Evolutionary conservation across 2,113 vertebrate genomes (phyloP).

Genomic region (Nycticebus coucang): DNA sequence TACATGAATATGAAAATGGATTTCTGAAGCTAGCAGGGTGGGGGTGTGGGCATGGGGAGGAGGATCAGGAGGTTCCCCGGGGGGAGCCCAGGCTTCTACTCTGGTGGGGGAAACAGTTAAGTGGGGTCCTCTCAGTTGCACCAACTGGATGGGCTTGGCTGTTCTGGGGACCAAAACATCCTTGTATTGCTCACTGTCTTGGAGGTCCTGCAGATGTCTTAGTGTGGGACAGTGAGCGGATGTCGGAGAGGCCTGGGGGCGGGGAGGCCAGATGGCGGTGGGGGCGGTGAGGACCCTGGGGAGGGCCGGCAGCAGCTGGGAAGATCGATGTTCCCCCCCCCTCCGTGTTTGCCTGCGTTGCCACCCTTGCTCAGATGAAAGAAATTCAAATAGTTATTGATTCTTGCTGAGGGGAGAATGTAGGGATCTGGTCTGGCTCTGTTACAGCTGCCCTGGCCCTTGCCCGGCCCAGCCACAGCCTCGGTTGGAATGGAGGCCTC

Average conservation of each 20-base stretch:
- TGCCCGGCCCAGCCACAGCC: neutral
- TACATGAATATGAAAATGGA: conserved; percentile 77
- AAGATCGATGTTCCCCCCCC: conserved; percentile 81
- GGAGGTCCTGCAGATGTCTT: conserved; percentile 4
- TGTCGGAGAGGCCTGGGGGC: conserved; percentile 52
- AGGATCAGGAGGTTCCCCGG: neutral
- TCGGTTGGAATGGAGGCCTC: neutral
- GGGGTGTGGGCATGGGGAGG: conserved; percentile 73
- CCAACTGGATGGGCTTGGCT: neutral
- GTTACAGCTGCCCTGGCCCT: conserved; percentile 33
- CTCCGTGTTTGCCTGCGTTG: conserved; percentile 77
- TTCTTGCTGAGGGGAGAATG: conserved; percentile 70
- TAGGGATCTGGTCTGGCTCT: conserved; percentile 58
- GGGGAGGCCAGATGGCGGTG: conserved; percentile 76
- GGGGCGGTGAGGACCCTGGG: conserved; percentile 45
- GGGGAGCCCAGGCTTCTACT: neutral
- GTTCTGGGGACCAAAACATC: neutral
- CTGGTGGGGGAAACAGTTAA: neutral
- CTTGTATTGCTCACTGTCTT: neutral
- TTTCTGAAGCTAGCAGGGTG: conserved; percentile 75
- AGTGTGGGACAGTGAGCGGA: conserved; percentile 22
- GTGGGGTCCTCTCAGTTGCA: neutral
- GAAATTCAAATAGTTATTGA: conserved; percentile 83
- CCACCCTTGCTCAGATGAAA: conserved; percentile 80
- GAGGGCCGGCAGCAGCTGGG: conserved; percentile 77